Evolutionary conservation across 2,888 invertebrate species (phyloP).

Genomic region (Tuberolachnus salignus): DNA sequence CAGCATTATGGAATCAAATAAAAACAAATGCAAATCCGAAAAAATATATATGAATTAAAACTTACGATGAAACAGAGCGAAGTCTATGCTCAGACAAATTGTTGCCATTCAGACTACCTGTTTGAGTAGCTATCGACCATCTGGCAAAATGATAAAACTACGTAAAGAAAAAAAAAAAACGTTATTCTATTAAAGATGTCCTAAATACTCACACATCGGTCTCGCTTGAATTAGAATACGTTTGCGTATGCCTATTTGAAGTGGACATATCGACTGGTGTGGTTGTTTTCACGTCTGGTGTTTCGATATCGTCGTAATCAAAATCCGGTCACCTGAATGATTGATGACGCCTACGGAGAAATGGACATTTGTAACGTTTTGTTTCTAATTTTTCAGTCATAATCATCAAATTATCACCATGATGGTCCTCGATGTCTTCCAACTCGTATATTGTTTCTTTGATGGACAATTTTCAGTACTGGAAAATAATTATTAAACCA

Average conservation of each 20-base stretch:
- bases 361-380: slow-evolving; percentile 45
- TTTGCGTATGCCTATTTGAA: slow-evolving; percentile 19
- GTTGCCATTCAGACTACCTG: slow-evolving; percentile 44
- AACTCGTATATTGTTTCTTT: slow-evolving; percentile 50
- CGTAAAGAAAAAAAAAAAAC: not conserved
- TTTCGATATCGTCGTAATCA: slow-evolving; percentile 32
- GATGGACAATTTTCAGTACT: slow-evolving; percentile 47
- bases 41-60: no score
- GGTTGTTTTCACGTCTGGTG: slow-evolving; percentile 2
- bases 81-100: slow-evolving; percentile 31
- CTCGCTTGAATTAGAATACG: slow-evolving; percentile 43
- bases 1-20: slow-evolving; percentile 52
- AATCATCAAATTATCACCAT: slow-evolving; percentile 23
- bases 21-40: no score
- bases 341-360: slow-evolving; percentile 25
- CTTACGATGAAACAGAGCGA: slow-evolving; percentile 43
- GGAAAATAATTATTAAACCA: slow-evolving; percentile 17
- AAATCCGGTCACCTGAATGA: slow-evolving; percentile 29
- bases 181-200: not conserved
- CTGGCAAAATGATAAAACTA: slow-evolving; percentile 12
- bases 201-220: slow-evolving; percentile 35
- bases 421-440: slow-evolving; percentile 30
- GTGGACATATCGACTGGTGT: slow-evolving; percentile 28
- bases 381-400: slow-evolving; percentile 35
- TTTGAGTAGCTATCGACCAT: slow-evolving; percentile 52